phyloP scores from a whole-genome alignment of 2,797 vertebrate species.

The Pseudochirops corinnae region DNA sequence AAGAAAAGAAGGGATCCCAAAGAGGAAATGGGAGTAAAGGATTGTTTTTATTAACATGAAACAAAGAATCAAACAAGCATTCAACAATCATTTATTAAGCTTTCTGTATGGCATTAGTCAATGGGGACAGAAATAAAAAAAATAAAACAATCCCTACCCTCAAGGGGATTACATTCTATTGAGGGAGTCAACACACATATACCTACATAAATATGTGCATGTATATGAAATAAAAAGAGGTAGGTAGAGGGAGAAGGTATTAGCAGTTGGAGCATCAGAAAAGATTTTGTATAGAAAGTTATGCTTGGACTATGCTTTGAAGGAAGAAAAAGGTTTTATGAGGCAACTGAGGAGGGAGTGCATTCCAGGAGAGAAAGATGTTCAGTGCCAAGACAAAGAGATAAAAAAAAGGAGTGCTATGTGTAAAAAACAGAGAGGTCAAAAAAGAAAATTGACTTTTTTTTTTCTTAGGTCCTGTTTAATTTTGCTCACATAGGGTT shows the following conservation, averaged over 20 bases:
- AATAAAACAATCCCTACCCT: background rate
- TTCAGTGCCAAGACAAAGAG: background rate
- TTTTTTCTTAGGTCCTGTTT: background rate
- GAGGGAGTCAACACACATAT: background rate
- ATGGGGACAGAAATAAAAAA: background rate
- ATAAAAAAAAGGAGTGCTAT: background rate
- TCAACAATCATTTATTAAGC: background rate
- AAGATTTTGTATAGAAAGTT: background rate
- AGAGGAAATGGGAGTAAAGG: slow-evolving; percentile 21
- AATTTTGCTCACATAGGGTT: background rate
- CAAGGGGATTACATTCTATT: background rate
- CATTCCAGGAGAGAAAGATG: background rate
- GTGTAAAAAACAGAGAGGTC: background rate
- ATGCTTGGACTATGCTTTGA: background rate
- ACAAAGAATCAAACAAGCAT: background rate
- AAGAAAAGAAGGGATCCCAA: slow-evolving; percentile 49
- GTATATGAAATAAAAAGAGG: background rate
- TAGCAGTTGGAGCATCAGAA: background rate
- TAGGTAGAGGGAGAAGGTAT: background rate
- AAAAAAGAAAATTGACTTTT: background rate
- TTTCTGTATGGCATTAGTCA: background rate
- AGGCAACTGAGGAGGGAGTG: background rate
- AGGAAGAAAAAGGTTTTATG: background rate
- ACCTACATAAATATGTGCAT: background rate
- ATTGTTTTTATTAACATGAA: slow-evolving; percentile 55